phyloP scores from a whole-genome alignment of 2,113 vertebrate species.

The Catharus minimus region DNA sequence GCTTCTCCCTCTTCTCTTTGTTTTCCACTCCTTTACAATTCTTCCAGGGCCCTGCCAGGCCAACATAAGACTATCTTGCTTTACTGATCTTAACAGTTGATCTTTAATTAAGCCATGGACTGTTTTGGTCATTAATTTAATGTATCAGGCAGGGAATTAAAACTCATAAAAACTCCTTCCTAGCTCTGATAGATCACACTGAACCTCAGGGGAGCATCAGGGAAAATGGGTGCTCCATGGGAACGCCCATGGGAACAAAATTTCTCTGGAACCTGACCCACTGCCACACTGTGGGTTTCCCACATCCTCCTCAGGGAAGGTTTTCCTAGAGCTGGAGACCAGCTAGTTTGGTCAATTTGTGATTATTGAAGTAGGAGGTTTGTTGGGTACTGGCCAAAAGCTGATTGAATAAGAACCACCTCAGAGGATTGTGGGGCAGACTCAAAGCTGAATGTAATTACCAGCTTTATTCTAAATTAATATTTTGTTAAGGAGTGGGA shows the following conservation, averaged over 20 bases:
- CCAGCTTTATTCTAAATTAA: conserved; percentile 60
- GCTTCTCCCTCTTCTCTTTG: neutral
- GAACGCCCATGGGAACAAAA: neutral
- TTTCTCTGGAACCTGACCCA: neutral
- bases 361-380: conserved; percentile 1
- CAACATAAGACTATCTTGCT: neutral
- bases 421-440: conserved; percentile 11
- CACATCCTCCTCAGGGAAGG: neutral
- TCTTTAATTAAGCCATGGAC: conserved; percentile 44
- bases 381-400: conserved; percentile 23
- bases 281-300: neutral
- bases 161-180: neutral
- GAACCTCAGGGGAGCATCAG: neutral
- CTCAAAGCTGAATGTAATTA: conserved; percentile 34
- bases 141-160: neutral
- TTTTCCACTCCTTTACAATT: neutral
- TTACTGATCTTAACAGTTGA: conserved; percentile 24
- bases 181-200: neutral
- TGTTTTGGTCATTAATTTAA: conserved; percentile 41
- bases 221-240: neutral
- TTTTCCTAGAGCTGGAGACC: neutral
- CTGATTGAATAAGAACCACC: neutral
- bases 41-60: neutral
- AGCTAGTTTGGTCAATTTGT: neutral
- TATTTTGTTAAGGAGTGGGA: conserved; percentile 36